Conservation (phyloP, 2,797 vertebrate genomes). For the Amphiprion clarkii region DNA sequence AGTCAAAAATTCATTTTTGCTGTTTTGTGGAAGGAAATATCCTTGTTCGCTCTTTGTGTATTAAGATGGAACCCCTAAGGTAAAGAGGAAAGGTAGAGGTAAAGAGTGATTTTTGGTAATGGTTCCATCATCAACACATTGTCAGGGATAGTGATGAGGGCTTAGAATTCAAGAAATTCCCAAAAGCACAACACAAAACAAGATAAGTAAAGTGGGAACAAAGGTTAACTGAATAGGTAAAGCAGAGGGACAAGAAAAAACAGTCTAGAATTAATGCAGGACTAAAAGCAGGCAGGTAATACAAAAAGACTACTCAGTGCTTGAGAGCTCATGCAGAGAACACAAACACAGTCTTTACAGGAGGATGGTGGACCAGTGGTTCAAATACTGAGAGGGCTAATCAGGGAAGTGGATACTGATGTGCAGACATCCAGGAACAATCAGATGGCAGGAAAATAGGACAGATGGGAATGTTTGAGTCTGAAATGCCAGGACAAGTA, state of each 20-base stretch:
- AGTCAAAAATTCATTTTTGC: too few species aligned
- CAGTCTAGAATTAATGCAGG: too few species aligned
- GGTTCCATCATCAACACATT: neutral
- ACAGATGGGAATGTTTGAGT: neutral
- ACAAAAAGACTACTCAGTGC: neutral
- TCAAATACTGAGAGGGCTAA: neutral
- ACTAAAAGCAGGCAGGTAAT: neutral
- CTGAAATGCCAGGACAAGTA: neutral
- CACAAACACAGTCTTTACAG: neutral
- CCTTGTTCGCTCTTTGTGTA: too few species aligned
- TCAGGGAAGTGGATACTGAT: neutral
- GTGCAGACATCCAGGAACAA: neutral
- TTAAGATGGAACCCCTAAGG: neutral
- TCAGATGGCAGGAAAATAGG: neutral
- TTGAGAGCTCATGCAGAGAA: neutral
- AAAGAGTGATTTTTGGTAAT: neutral
- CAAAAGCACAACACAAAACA: neutral
- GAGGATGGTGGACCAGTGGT: neutral
- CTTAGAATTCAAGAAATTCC: neutral
- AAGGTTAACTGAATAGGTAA: neutral
- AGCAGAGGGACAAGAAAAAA: too few species aligned
- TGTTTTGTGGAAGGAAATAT: too few species aligned
- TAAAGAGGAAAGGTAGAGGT: too few species aligned
- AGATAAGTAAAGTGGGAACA: too few species aligned
- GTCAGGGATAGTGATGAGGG: neutral